Conservation (phyloP, 2,888 invertebrate genomes). For the Ophion slaviceki region DNA sequence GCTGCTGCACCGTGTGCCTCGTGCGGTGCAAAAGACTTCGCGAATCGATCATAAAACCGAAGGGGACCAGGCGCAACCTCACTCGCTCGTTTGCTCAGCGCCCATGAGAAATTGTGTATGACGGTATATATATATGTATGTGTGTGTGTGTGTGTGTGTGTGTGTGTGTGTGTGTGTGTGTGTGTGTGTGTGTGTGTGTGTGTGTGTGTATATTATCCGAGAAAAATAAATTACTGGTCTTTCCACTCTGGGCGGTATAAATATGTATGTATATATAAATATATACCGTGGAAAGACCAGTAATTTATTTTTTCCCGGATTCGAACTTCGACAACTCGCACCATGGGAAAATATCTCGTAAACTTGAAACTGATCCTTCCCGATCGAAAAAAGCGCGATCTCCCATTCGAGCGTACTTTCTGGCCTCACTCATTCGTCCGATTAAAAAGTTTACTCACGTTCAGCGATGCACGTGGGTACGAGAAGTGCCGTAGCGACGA, state of each 20-base stretch:
- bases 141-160: no score
- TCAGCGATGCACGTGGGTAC: slow-evolving; percentile 78
- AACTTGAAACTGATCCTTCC: slow-evolving; percentile 3
- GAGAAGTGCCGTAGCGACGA: slow-evolving; percentile 77
- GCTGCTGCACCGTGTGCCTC: not conserved
- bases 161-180: no score
- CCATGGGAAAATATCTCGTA: not conserved
- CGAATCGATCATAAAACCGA: slow-evolving; percentile 43
- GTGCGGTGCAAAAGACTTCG: slow-evolving; percentile 51
- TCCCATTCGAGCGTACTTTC: not conserved
- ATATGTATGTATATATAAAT: not conserved
- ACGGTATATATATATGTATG: no score
- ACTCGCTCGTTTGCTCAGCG: not conserved
- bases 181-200: no score
- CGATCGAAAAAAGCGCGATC: not conserved
- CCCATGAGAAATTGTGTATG: no score
- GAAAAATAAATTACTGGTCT: slow-evolving; percentile 21
- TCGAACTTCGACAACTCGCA: slow-evolving; percentile 7
- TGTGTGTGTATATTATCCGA: no score
- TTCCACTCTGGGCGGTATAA: not conserved
- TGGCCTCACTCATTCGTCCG: not conserved
- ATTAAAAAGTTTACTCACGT: slow-evolving; percentile 74
- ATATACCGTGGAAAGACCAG: not conserved
- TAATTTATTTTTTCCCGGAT: slow-evolving; percentile 29
- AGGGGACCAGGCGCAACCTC: slow-evolving; percentile 31